These are phyloP conservation scores for Lagocephalus sceleratus DNA, from an alignment of 2,797 vertebrate species.

Conservation along the genomic window DNA sequence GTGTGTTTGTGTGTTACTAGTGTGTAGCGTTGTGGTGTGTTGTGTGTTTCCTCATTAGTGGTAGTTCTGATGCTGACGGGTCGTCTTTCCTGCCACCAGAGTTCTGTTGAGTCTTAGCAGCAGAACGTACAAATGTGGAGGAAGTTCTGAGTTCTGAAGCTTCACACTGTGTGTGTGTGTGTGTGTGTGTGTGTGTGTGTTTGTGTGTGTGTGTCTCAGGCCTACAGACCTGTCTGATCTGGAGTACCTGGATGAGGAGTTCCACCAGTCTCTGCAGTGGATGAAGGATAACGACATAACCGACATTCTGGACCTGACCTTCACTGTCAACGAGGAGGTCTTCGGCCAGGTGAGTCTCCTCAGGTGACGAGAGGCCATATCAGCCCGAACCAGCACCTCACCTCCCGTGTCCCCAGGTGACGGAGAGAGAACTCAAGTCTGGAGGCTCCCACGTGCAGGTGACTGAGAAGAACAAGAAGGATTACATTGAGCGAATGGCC, in stretches of 20 bases:
- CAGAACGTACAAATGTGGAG: too few species aligned
- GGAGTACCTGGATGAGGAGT: constrained; percentile 97
- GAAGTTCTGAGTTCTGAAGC: background rate
- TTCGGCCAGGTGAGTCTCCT: constrained; percentile 87
- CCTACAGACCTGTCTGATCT: constrained; percentile 93
- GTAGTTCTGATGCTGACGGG: too few species aligned
- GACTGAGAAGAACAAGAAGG: constrained; percentile 98
- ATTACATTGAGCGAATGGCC: constrained; percentile 95
- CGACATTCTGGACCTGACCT: constrained; percentile 94
- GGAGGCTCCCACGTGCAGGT: constrained; percentile 92
- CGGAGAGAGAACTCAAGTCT: constrained; percentile 93
- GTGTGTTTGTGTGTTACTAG: too few species aligned
- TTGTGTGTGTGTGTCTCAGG: constrained; percentile 55
- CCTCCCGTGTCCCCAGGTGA: constrained; percentile 79
- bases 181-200: background rate
- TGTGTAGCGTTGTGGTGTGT: too few species aligned
- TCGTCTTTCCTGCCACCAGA: too few species aligned
- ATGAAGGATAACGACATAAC: constrained; percentile 99
- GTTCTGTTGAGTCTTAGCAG: too few species aligned
- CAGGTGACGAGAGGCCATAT: background rate
- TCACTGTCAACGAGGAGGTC: constrained; percentile 97
- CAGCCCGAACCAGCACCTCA: background rate
- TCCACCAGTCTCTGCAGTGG: constrained; percentile 97
- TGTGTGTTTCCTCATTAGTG: too few species aligned
- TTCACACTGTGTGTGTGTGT: background rate